Evolutionary conservation across 1,140 invertebrate genomes (phyloP), one percentile per base, ranked within the genome.

Genomic region (Eubasilissa regina): DNA sequence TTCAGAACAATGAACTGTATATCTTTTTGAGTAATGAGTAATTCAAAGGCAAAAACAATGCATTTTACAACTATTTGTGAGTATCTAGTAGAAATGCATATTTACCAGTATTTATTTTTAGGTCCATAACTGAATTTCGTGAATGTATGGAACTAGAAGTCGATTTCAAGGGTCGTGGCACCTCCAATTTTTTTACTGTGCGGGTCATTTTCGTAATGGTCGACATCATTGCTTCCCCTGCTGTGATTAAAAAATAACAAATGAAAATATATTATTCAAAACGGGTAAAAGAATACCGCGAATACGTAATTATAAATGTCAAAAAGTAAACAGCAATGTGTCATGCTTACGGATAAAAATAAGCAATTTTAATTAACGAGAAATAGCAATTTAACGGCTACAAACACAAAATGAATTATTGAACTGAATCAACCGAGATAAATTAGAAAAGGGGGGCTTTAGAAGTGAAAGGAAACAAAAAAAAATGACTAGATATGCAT

Each of bases 141-240:
- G 87, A 88, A 82, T 88, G 88, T 83, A 87, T 87, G 72, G 87
- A 87, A 83, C 86, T 88, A 73, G 88, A 89, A 43, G 90, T 89
- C 79, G 90, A 90, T 89, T 94, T 94, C 80, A 94, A 88, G 83
- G 93, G 93, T 86, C 93, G 90, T 80, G 93, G 93, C 84, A 93
- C 91, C 87, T 94, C 93, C 82, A 94, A 88, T 89, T 93, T 94
- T 87, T 93, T 94, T 53, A 93, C 90, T 84, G 87, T 89, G 84
- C 89, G 87, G 85, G 89, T 89, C 89, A 89, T 89, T 89, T 89
- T 89, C 77, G 79, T 72, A 80, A 74, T 75, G 81, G 81, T 83
- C 76, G 81, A 74, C 81, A 80, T 82, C 75, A 75, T 66, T 58
- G 45, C 53, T 78, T 77, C 44, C 66, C 78, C 60, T 70, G 77